Conservation (phyloP, 2,113 vertebrate genomes). For the Urocynchramus pylzowi region DNA sequence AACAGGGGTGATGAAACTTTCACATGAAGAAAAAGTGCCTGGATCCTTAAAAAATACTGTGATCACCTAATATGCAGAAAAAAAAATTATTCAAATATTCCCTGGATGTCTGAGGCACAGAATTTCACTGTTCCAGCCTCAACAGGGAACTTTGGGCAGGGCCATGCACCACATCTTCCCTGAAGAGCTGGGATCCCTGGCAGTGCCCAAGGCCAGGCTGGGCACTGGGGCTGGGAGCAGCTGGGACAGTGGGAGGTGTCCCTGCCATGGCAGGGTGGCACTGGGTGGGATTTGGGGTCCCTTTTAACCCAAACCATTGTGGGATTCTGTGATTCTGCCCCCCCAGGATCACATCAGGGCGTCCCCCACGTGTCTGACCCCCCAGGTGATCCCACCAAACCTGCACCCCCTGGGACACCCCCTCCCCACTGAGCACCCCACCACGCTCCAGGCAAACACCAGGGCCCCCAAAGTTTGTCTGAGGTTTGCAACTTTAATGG, state of each 20-base stretch:
- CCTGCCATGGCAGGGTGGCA: background rate
- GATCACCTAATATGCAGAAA: background rate
- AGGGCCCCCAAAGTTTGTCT: background rate
- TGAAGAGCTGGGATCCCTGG: background rate
- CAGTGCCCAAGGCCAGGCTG: background rate
- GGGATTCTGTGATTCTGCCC: background rate
- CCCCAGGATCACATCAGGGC: rapidly evolving
- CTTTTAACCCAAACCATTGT: background rate
- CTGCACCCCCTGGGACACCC: rapidly evolving
- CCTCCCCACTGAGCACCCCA: background rate
- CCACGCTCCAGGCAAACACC: rapidly evolving
- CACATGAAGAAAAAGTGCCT: background rate
- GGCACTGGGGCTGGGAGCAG: background rate
- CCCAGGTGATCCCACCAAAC: rapidly evolving
- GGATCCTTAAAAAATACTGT: background rate
- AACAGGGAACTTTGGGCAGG: background rate
- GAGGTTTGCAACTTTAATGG: background rate
- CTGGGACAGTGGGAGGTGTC: background rate
- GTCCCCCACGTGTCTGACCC: rapidly evolving
- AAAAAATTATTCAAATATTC: background rate
- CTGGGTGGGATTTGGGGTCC: rapidly evolving
- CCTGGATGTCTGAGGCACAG: background rate
- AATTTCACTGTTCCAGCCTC: background rate
- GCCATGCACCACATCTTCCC: too few species aligned
- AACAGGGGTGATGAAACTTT: background rate